Evolutionary conservation across 1,140 invertebrate species (phyloP).

Genomic region (Geopemphigus sp.): DNA sequence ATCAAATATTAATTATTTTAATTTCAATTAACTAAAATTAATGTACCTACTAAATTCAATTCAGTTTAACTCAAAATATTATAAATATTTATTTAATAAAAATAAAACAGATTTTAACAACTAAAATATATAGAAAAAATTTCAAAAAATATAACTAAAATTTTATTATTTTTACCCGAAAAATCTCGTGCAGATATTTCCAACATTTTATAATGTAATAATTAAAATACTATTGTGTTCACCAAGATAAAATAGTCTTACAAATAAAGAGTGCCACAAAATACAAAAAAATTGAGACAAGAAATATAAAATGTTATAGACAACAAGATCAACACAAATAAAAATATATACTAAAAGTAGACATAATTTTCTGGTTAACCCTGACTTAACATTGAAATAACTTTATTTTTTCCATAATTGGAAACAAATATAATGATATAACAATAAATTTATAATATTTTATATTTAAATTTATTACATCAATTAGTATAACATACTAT

Average conservation of each 20-base stretch:
- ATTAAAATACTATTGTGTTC: neutral
- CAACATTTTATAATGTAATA: conserved; percentile 29
- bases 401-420: conserved; percentile 3
- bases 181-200: conserved; percentile 22
- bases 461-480: no score
- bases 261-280: no score
- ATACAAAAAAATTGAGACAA: neutral
- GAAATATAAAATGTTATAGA: neutral
- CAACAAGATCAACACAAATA: no score
- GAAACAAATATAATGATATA: conserved; percentile 19
- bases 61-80: neutral
- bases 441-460: neutral
- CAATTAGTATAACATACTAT: no score
- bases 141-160: neutral
- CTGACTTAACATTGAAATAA: conserved; percentile 41
- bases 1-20: no score
- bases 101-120: neutral
- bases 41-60: neutral
- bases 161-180: conserved; percentile 3
- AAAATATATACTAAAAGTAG: neutral
- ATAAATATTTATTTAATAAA: neutral
- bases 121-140: neutral
- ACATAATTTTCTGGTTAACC: conserved; percentile 35
- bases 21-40: no score
- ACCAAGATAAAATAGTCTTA: neutral